Base-by-base conservation (phyloP, 2,113 vertebrate species). In the Saimiri boliviensis region DNA sequence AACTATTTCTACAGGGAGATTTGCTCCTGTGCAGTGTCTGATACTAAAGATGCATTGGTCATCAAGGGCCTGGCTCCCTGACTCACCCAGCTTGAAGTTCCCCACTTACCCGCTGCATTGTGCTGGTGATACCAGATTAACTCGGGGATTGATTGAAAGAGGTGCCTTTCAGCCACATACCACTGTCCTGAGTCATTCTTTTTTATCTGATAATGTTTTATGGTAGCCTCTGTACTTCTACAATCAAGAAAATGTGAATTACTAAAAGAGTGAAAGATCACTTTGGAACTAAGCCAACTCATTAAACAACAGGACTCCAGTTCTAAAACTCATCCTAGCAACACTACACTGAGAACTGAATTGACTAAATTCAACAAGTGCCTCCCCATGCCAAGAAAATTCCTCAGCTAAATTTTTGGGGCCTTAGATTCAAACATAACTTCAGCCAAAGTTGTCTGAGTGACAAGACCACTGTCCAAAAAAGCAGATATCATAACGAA, bases 141-240 rank as follows among this genome's bases (percentile, higher is more conserved):
- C 0, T 99, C 99, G 16, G 99, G 99, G 40, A 99, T 96, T 10
- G 99, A 98, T 70, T 32, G 97, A 93, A 99, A 99, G 32, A 98
- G 86, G 27, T 99, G 98, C 95, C 98, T 99, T 81, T 99, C 99
- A 35, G 99, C 99, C 96, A 99, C 93, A 7, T 98, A 99, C 97
- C 98, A 99, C 90, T 98, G 98, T 42, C 98, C 99, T 0, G 45
- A 81, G 49, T 98, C 98, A 1, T 94, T 99, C 90, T 96, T 94
- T 97, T 99, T 99, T 86, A 99, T 99, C 94, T 99, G 99, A 95
- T 99, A 99, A 98, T 99, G 99, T 74, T 98, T 98, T 40, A 99
- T 98, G 60, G 98, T 83, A 16, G 98, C 98, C 20, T 98, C 98
- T 2, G 87, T 92, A 60, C 40, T 94, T 96, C 98, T 99, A 85